These are phyloP conservation scores for Dexiosoma caninum DNA, from an alignment of 2,888 invertebrate genomes.

Conservation along the genomic window DNA sequence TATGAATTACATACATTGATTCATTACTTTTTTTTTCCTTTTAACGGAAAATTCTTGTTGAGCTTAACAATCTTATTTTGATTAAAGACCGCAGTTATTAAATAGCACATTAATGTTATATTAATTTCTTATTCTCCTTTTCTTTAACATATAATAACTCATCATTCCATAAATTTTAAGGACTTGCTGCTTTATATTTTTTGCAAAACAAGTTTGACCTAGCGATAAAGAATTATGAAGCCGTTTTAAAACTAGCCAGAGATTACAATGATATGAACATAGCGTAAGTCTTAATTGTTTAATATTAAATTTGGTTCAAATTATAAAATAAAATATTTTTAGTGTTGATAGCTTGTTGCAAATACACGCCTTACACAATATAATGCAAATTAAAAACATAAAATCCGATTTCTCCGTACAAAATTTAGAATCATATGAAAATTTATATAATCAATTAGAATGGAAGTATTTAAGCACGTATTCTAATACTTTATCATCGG, in stretches of 20 bases:
- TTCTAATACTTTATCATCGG: constrained; percentile 66
- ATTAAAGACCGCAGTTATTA: no score
- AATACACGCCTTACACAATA: constrained; percentile 84
- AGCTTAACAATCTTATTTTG: no score
- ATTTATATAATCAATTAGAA: constrained; percentile 79
- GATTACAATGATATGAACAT: constrained; percentile 70
- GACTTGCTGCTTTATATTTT: constrained; percentile 82
- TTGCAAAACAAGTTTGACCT: constrained; percentile 79
- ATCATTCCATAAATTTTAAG: constrained; percentile 71
- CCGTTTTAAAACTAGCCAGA: constrained; percentile 79
- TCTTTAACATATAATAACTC: not conserved
- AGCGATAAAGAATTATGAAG: constrained; percentile 82
- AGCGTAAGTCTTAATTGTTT: constrained; percentile 66
- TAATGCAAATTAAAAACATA: constrained; percentile 79
- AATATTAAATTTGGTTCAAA: not conserved
- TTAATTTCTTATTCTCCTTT: not conserved
- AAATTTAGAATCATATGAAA: constrained; percentile 59
- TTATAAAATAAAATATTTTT: not conserved
- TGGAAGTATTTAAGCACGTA: constrained; percentile 79
- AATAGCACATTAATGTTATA: no score
- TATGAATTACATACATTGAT: no score
- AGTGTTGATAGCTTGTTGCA: constrained; percentile 82
- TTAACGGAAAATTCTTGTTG: no score
- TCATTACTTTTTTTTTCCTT: no score
- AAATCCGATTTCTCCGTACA: not conserved